phyloP scores from a whole-genome alignment of 2,113 vertebrate genomes.

The Mesoclemmys tuberculata region DNA sequence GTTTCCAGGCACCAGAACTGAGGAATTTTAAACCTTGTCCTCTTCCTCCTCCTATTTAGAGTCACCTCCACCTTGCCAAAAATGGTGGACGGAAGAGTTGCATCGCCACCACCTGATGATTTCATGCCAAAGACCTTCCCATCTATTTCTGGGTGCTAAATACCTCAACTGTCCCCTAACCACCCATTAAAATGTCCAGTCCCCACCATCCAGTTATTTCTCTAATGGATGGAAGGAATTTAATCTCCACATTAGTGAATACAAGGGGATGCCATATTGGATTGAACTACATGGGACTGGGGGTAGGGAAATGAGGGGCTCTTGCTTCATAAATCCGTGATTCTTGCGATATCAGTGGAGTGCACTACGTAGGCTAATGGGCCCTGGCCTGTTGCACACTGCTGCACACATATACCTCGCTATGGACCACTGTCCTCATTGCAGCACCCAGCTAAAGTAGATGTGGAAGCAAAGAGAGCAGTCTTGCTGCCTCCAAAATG shows the following conservation, averaged over 20 bases:
- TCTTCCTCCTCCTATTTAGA: neutral
- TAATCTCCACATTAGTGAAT: neutral
- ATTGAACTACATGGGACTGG: fast-evolving
- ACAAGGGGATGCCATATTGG: neutral
- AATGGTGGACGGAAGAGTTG: neutral
- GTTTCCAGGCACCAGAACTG: neutral
- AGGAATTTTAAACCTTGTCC: neutral
- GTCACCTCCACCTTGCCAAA: neutral
- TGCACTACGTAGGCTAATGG: neutral
- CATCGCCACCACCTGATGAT: neutral
- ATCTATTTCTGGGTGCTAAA: neutral
- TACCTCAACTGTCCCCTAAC: neutral
- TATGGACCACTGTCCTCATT: neutral
- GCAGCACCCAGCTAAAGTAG: neutral
- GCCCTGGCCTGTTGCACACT: too few relatives aligned
- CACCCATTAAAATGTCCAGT: neutral
- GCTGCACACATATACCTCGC: too few relatives aligned
- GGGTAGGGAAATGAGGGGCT: neutral
- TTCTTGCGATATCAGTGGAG: neutral
- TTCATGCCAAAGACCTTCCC: neutral
- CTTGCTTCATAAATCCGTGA: neutral
- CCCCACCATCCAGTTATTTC: neutral
- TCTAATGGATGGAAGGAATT: neutral
- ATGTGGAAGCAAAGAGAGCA: neutral
- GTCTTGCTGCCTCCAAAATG: neutral